Evolutionary conservation across 2,797 vertebrate genomes (phyloP).

Genomic region (Tadarida brasiliensis): DNA sequence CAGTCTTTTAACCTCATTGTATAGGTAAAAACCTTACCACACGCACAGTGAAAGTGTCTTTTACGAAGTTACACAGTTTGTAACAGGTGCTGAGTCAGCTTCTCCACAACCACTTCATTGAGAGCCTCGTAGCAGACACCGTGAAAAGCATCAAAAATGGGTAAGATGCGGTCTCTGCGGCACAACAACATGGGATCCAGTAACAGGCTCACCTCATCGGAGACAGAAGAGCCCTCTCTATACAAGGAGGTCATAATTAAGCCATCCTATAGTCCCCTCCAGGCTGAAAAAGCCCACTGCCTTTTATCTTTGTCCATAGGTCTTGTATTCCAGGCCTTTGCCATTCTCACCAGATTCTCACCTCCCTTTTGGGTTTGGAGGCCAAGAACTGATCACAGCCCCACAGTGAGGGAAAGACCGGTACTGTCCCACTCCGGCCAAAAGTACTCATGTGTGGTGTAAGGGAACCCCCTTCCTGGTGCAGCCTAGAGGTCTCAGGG

Average conservation of each 20-base stretch:
- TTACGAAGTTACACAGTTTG: background rate
- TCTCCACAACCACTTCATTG: slow-evolving; percentile 3
- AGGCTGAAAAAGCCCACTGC: slow-evolving; percentile 1
- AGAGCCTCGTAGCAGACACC: background rate
- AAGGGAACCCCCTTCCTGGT: slow-evolving; percentile 51
- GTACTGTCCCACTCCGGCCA: background rate
- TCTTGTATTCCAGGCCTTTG: slow-evolving; percentile 40
- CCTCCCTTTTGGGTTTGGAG: slow-evolving; percentile 54
- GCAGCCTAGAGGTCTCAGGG: slow-evolving; percentile 52
- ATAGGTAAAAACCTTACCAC: background rate
- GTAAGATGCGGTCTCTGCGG: background rate
- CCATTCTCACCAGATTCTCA: slow-evolving; percentile 51
- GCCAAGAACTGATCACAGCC: slow-evolving; percentile 66
- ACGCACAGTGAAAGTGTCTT: background rate
- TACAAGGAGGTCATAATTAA: slow-evolving; percentile 29
- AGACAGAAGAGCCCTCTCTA: background rate
- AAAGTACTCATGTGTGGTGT: slow-evolving; percentile 18
- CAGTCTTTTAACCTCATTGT: background rate
- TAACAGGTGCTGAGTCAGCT: slow-evolving; percentile 35
- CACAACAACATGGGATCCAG: background rate
- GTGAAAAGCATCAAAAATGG: slow-evolving; percentile 12
- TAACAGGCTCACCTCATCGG: background rate
- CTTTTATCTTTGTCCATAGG: slow-evolving; percentile 46
- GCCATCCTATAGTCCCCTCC: background rate
- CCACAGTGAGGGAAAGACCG: slow-evolving; percentile 38